Evolutionary conservation across 2,888 invertebrate genomes (phyloP), one percentile per base, ranked within the genome.

Genomic region (Sarcophaga carnaria): DNA sequence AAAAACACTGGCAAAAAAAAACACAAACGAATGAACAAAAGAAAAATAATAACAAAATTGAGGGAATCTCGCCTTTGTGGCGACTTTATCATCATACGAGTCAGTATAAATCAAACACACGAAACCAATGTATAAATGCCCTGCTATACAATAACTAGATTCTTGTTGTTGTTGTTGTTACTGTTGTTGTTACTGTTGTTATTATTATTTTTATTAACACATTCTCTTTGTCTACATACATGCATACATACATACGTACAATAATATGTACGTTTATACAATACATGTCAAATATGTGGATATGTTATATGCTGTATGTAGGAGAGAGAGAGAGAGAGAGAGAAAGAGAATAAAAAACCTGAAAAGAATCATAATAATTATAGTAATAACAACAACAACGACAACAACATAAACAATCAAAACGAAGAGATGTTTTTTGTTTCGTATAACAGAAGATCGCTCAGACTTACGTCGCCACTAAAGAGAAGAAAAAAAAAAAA

Each of bases 11-110:
- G 27, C 59, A 67, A 62, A 62, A 62, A 14, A 20, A 17, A 62
- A 62, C 4, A 22, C 49, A 71, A 20, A 62, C 22, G 62, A 62
- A 62, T 20, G 22, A 62, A 62, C 6, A 20, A 10, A 62, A 62
- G 20, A 59, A 59, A 62, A 17, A 62, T 37, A 76, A 25, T 27
- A 84, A 60, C 27, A 66, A 62, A 87, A 84, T 87, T 81, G 87
- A 87, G 87, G 87, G 87, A 87, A 87, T 87, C 87, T 87, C 87
- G 87, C 79, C 87, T 79, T 76, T 75, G 66, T 81, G 87, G 84
- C 84, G 87, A 87, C 87, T 81, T 84, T 81, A 81, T 87, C 81
- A 87, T 84, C 81, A 81, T 82, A 75, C 67, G 70, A 74, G 37
- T 77, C 66, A 63, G 22, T 20, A 62, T 20, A 62, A 62, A 67